Percentiles rank a stretch among this genome's conserved stretches.
phyloP scores from a whole-genome alignment of 2,113 vertebrate genomes.

The Cyprinodon tularosa region DNA sequence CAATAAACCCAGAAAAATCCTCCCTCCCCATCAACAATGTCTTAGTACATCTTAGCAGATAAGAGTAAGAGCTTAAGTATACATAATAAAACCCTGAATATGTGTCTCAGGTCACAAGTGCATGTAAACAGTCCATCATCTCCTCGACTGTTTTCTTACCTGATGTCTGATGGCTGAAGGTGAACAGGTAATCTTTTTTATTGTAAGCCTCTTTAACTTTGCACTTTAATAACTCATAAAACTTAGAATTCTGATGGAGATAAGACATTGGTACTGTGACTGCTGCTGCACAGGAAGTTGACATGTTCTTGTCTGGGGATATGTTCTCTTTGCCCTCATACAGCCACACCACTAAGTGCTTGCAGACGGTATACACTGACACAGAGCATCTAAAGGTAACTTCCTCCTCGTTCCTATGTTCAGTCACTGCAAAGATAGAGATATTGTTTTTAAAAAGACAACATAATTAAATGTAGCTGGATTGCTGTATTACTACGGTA shows the following conservation, averaged over 20 bases:
- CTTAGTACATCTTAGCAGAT: too few species aligned
- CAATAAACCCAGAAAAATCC: too few species aligned
- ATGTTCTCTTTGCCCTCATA: background rate
- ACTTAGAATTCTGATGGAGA: background rate
- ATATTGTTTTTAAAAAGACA: background rate
- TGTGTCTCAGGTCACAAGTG: too few species aligned
- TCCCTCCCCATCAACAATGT: too few species aligned
- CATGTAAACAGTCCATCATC: too few species aligned
- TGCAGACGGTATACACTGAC: background rate
- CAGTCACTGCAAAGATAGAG: slow-evolving; percentile 7
- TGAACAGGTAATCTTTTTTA: background rate
- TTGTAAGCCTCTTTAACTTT: background rate
- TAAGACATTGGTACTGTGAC: background rate
- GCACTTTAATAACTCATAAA: slow-evolving; percentile 2
- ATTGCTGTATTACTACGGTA: background rate
- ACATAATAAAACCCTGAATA: too few species aligned
- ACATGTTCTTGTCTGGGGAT: background rate
- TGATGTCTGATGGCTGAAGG: background rate
- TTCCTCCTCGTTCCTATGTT: background rate
- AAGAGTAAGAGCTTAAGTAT: too few species aligned
- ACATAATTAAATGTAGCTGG: background rate
- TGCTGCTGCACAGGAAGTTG: background rate
- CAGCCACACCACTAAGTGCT: slow-evolving; percentile 3
- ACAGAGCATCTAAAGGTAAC: slow-evolving; percentile 4
- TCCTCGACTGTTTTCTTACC: background rate